Evolutionary conservation across 2,113 vertebrate genomes (phyloP).

Genomic region (Elephantulus edwardii): DNA sequence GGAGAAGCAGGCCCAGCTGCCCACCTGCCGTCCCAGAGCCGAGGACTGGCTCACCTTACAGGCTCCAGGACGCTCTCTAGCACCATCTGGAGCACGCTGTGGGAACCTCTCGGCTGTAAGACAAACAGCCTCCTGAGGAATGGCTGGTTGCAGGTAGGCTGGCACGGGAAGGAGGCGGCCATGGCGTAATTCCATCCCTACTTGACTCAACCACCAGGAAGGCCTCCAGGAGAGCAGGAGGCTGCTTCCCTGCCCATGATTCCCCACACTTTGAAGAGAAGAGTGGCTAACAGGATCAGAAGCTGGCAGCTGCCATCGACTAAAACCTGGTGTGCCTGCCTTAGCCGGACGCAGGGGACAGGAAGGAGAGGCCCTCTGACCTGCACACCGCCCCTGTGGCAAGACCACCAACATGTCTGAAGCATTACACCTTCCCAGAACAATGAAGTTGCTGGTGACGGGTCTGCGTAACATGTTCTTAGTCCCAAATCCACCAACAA

Average conservation of each 20-base stretch:
- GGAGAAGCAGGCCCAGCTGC: not conserved
- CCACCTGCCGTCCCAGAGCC: not conserved
- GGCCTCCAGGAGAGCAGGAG: too few species aligned
- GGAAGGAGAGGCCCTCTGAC: not conserved
- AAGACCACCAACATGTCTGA: not conserved
- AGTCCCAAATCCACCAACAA: too few species aligned
- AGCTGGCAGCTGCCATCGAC: not conserved
- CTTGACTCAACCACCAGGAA: rapidly evolving
- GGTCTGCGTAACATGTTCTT: not conserved
- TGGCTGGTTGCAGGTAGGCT: rapidly evolving
- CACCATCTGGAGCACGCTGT: conserved; percentile 91
- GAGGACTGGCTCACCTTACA: not conserved
- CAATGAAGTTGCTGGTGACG: rapidly evolving
- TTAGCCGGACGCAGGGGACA: not conserved
- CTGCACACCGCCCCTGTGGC: not conserved
- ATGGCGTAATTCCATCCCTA: not conserved
- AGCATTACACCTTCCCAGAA: not conserved
- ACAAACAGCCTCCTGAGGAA: not conserved
- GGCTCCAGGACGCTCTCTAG: conserved; percentile 85
- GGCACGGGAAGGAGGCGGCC: too few species aligned
- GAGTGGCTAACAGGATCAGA: not conserved
- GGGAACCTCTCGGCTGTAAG: conserved; percentile 87
- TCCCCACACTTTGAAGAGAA: too few species aligned
- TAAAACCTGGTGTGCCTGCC: not conserved
- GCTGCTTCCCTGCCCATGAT: not conserved